These are phyloP conservation scores for Gavialis gangeticus DNA, from an alignment of 2,113 vertebrate genomes.

Conservation along the genomic window DNA sequence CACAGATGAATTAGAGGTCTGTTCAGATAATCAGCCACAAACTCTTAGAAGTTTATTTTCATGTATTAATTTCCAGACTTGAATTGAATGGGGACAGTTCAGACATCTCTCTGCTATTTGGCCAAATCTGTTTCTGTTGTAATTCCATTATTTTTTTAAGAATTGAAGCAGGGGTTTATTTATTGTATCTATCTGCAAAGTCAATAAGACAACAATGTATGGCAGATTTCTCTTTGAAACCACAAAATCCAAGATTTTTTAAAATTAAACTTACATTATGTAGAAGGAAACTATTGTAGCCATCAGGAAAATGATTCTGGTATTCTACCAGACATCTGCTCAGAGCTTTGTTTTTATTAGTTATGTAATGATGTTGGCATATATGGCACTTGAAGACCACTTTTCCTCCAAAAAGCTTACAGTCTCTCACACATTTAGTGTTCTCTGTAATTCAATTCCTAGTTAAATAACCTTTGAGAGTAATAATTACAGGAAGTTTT, in stretches of 20 bases:
- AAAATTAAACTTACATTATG: neutral
- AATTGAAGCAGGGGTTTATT: neutral
- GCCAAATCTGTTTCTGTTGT: neutral
- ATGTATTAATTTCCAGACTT: neutral
- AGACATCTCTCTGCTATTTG: neutral
- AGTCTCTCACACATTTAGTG: neutral
- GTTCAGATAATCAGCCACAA: neutral
- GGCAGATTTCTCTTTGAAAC: neutral
- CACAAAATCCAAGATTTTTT: neutral
- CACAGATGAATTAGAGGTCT: too few relatives aligned
- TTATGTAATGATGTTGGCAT: slow-evolving; percentile 16
- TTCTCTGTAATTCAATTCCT: slow-evolving; percentile 21
- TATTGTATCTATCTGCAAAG: neutral
- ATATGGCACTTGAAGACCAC: neutral
- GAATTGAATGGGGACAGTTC: neutral
- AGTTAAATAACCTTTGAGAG: slow-evolving; percentile 38
- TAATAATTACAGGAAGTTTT: neutral
- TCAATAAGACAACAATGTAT: neutral
- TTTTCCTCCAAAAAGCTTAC: neutral
- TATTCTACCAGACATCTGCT: neutral
- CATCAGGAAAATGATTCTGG: neutral
- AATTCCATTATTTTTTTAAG: neutral
- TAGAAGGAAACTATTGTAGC: neutral
- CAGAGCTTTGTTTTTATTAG: neutral
- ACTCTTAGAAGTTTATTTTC: neutral